These are phyloP conservation scores for Ciconia nigra DNA, from an alignment of 2,797 vertebrate genomes.

Conservation along the genomic window DNA sequence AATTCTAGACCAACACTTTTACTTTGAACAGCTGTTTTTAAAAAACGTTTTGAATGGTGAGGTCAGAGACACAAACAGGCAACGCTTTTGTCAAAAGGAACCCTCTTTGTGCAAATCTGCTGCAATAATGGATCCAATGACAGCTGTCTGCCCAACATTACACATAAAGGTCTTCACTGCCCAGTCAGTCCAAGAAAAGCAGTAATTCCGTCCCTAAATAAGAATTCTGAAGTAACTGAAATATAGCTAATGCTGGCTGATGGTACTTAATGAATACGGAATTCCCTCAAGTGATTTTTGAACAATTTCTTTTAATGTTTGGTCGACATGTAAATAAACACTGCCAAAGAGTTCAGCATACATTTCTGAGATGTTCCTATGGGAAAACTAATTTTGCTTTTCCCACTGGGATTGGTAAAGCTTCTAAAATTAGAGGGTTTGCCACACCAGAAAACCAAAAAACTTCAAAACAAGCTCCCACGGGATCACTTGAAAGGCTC, in stretches of 20 bases:
- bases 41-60: neutral
- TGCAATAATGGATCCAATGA: neutral
- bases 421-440: conserved; percentile 5
- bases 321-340: neutral
- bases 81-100: neutral
- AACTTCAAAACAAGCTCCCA: neutral
- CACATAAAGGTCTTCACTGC: neutral
- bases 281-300: neutral
- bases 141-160: neutral
- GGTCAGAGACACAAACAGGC: neutral
- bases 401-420: neutral
- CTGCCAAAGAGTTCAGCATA: neutral
- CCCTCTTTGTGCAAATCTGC: neutral
- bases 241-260: neutral
- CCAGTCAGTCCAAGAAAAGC: neutral
- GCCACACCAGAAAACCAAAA: neutral
- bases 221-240: neutral
- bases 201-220: neutral
- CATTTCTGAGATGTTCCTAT: neutral
- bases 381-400: conserved; percentile 10
- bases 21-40: neutral
- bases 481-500: neutral
- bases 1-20: neutral
- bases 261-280: neutral
- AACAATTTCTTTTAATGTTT: neutral